Conservation (phyloP, 2,113 vertebrate genomes). For the Protobothrops mucrosquamatus region DNA sequence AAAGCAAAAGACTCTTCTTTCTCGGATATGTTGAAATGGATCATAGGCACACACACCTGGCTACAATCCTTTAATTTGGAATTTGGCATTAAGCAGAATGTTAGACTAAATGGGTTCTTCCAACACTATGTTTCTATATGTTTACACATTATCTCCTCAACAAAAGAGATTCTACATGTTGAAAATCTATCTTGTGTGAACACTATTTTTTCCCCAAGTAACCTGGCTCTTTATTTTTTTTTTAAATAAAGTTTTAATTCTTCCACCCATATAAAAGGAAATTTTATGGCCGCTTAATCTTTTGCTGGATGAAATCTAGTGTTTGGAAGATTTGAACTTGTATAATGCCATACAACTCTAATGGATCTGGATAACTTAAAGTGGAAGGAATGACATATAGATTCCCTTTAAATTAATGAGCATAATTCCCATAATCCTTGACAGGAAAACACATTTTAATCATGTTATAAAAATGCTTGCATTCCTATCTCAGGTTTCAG, state of each 20-base stretch:
- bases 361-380: slow-evolving; percentile 10
- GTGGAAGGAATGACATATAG: background rate
- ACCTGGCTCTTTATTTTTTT: background rate
- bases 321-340: slow-evolving; percentile 4
- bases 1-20: background rate
- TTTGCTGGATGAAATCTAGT: background rate
- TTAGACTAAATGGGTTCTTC: background rate
- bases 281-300: background rate
- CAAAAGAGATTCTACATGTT: background rate
- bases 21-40: background rate
- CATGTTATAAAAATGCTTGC: background rate
- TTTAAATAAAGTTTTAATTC: background rate
- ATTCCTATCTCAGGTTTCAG: background rate
- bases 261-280: background rate
- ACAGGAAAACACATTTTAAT: background rate
- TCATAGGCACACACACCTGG: background rate
- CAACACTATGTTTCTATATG: background rate
- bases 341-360: slow-evolving; percentile 10
- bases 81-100: background rate
- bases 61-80: background rate
- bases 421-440: background rate
- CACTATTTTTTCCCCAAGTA: background rate
- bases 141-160: background rate
- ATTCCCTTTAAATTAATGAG: background rate
- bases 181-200: background rate